Base-by-base conservation (phyloP, 2,113 vertebrate species). In the Phrynocephalus versicolor region DNA sequence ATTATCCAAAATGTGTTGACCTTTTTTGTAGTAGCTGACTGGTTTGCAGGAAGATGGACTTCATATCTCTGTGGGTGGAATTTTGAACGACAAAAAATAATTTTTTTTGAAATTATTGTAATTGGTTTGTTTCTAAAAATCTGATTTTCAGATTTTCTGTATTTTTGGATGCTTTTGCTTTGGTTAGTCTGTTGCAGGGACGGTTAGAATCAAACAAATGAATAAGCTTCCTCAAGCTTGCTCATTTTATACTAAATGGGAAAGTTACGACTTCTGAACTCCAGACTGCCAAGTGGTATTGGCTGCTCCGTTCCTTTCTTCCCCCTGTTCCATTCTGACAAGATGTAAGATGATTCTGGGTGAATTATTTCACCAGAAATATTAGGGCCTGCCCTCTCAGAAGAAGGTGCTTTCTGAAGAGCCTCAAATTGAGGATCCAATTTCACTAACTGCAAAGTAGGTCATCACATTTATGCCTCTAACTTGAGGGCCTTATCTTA, bases 361-460 rank as follows among this genome's bases (percentile, higher is more conserved):
- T 58, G n/a, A 83, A 75, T 45, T 73, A 30, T 13, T 25, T 21
- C 6, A 10, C 14, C 12, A n/a, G n/a, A 80, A 85, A 85, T 71
- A 79, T 80, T 80, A 85, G 41, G 58, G 18, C 57, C 80, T 73
- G n/a, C 30, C 18, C 14, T 76, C 33, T 85, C 27, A 67, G 18
- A 80, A 85, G 74, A 78, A 51, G 76, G 37, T 79, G 30, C 77
- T 84, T 80, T 74, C 69, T 65, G 81, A 81, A 58, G 41, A 9
- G 58, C 65, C 60, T 81, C 78, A 81, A 74, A 81, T 8, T 81
- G 84, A 81, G 58, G 51, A 74, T 74, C 70, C 78, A 37, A 55
- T 86, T 86, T 86, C 78, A 74, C 45, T 64, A 74, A 23, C 41
- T 81, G 70, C 30, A 35, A 81, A 81, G 45, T 74, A 86, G 58